Evolutionary conservation across 2,888 invertebrate genomes (phyloP).

Genomic region (Melanotus villosus): DNA sequence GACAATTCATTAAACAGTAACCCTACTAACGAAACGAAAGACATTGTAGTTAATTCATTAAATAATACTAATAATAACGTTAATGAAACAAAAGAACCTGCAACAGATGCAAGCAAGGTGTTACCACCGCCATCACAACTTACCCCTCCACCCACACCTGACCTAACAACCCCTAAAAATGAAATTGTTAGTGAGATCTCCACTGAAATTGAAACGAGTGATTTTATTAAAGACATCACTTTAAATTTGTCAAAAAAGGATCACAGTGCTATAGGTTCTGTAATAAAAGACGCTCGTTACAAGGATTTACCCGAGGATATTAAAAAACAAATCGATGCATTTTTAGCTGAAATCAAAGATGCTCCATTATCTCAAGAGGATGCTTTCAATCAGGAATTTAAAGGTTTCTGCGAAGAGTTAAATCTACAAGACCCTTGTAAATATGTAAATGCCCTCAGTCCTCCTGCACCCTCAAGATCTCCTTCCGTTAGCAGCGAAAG

Average conservation of each 20-base stretch:
- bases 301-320: conserved; percentile 7
- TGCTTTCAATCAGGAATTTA: conserved; percentile 46
- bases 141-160: conserved; percentile 64
- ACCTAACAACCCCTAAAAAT: conserved; percentile 56
- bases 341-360: neutral
- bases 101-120: neutral
- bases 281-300: neutral
- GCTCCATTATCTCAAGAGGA: conserved; percentile 13
- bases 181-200: conserved; percentile 25
- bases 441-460: conserved; percentile 27
- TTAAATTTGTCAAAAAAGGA: neutral
- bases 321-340: neutral
- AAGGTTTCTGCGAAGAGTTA: conserved; percentile 34
- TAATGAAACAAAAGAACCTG: neutral
- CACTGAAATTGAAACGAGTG: neutral
- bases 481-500: conserved; percentile 71
- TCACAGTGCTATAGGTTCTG: neutral
- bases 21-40: neutral
- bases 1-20: neutral
- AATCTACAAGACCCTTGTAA: conserved; percentile 27
- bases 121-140: conserved; percentile 54
- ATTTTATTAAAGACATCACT: conserved; percentile 2
- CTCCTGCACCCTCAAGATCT: conserved; percentile 49
- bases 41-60: neutral
- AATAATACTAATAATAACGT: no score